Percentiles rank a stretch among this genome's conserved stretches.
phyloP scores from a whole-genome alignment of 2,113 vertebrate genomes.

The Clarias magur region DNA sequence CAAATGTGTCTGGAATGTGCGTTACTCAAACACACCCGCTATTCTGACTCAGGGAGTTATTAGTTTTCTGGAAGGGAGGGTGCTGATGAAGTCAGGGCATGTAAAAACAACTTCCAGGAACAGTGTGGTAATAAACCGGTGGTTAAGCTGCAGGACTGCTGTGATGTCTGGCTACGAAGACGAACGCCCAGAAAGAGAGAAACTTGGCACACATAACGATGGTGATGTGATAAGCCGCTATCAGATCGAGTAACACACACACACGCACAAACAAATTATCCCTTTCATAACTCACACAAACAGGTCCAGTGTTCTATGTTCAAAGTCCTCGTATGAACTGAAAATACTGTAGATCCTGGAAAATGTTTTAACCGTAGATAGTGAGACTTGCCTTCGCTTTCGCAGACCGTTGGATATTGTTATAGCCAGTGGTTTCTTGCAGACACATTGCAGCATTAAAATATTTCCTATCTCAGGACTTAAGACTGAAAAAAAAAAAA shows the following conservation, averaged over 20 bases:
- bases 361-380: background rate
- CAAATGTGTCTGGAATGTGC: constrained; percentile 41
- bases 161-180: constrained; percentile 41
- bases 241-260: constrained; percentile 17
- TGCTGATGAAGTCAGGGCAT: constrained; percentile 32
- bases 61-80: constrained; percentile 28
- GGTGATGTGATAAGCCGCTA: constrained; percentile 22
- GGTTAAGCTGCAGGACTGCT: constrained; percentile 30
- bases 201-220: background rate
- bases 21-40: constrained; percentile 38
- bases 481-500: background rate
- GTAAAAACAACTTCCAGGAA: constrained; percentile 48
- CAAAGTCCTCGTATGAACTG: background rate
- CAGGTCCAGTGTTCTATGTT: background rate
- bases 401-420: background rate
- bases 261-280: constrained; percentile 2
- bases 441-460: background rate
- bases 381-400: background rate
- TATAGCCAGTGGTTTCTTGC: background rate
- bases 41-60: constrained; percentile 32
- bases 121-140: constrained; percentile 28
- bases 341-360: background rate
- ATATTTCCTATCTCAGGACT: background rate
- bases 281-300: constrained; percentile 11
- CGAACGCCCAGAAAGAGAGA: background rate